Conservation (phyloP, 2,113 vertebrate species). For the Morone chrysops region DNA sequence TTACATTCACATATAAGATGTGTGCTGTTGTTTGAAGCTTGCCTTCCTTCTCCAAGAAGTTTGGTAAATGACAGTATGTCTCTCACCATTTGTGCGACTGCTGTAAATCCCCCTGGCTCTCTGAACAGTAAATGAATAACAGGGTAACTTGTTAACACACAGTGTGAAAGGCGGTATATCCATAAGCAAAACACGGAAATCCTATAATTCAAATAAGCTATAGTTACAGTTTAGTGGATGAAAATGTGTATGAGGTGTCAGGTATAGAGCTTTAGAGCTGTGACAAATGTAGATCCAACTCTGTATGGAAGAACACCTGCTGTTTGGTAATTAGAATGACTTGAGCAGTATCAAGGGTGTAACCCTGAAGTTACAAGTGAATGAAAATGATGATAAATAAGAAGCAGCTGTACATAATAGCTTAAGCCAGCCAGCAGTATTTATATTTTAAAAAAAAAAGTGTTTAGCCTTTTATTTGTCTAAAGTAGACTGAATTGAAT, state of each 20-base stretch:
- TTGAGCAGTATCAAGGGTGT: not conserved
- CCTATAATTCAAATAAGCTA: not conserved
- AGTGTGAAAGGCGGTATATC: not conserved
- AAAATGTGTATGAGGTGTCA: not conserved
- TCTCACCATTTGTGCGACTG: not conserved
- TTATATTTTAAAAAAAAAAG: too few species aligned
- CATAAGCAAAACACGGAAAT: not conserved
- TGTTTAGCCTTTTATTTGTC: not conserved
- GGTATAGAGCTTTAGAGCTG: not conserved
- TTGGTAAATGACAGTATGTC: not conserved
- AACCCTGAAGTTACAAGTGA: not conserved
- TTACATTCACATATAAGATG: too few species aligned
- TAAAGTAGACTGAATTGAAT: not conserved
- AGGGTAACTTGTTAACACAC: not conserved
- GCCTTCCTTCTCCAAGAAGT: not conserved
- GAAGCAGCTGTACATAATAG: not conserved
- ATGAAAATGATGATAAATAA: not conserved
- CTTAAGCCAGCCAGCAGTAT: not conserved
- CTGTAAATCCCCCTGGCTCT: not conserved
- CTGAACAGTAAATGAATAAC: not conserved
- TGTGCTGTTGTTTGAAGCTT: not conserved
- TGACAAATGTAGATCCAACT: not conserved
- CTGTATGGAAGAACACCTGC: not conserved
- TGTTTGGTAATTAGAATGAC: conserved; percentile 33
- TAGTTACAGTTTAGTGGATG: not conserved